These are phyloP conservation scores for Stegastes partitus DNA, from an alignment of 2,113 vertebrate species.

Conservation along the genomic window DNA sequence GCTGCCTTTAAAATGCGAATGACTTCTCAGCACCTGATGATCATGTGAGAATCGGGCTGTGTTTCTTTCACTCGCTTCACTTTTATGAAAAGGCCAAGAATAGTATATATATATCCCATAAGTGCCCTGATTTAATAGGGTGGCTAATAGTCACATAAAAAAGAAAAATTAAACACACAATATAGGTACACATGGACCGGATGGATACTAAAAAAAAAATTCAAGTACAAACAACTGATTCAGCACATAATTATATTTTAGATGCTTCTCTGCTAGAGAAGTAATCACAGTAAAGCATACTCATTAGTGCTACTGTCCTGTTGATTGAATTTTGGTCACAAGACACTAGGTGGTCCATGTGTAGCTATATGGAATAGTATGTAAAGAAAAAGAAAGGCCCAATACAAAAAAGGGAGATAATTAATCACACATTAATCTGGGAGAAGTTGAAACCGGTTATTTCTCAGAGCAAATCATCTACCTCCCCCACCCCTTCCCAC, in stretches of 20 bases:
- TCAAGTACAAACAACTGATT: no score
- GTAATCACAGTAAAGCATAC: no score
- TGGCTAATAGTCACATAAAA: no score
- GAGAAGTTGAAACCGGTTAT: not conserved
- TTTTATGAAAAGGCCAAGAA: not conserved
- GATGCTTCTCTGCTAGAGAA: not conserved
- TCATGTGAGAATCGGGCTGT: not conserved
- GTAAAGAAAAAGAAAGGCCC: not conserved
- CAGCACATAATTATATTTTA: not conserved
- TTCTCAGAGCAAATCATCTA: conserved; percentile 2
- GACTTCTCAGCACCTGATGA: conserved; percentile 6
- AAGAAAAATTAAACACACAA: no score
- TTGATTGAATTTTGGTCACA: no score
- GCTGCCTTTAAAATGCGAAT: not conserved
- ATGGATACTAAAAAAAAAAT: no score
- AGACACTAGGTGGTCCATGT: no score
- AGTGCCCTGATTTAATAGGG: not conserved
- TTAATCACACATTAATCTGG: not conserved
- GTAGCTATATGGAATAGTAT: not conserved
- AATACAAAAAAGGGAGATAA: not conserved
- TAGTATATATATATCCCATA: not conserved
- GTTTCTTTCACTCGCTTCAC: no score
- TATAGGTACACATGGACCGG: no score
- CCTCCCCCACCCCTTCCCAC: not conserved
- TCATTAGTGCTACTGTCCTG: no score